A percentile compares a stretch with the other conserved stretches of the same genome.
Conservation (phyloP, 1,140 invertebrate species). For the Lucilia cuprina region DNA sequence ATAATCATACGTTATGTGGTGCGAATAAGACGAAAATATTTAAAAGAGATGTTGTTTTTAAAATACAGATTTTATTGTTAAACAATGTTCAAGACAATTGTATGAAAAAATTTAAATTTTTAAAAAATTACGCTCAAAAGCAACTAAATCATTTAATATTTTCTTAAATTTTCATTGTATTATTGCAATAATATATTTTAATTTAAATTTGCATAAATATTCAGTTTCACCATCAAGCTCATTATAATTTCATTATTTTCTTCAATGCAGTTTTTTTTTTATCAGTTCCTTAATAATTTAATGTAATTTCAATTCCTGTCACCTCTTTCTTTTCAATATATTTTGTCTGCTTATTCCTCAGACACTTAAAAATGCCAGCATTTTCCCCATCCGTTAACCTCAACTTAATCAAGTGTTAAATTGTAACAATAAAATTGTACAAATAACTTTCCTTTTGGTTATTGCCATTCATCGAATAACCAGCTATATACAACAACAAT, state of each 20-base stretch:
- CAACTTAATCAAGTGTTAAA: conserved; percentile 17
- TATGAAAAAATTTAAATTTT: no score
- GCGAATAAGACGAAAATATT: no score
- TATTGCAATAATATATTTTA: no score
- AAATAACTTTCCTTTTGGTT: neutral
- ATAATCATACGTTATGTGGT: no score
- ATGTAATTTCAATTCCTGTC: neutral
- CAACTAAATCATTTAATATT: no score
- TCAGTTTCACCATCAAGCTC: neutral
- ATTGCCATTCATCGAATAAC: neutral
- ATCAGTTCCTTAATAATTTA: neutral
- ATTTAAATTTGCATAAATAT: no score
- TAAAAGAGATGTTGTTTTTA: no score
- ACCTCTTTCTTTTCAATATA: no score
- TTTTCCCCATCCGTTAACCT: neutral
- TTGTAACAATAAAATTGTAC: conserved; percentile 12
- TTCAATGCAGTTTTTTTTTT: neutral
- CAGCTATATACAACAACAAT: neutral
- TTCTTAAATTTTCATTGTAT: no score
- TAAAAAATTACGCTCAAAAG: no score
- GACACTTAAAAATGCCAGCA: neutral
- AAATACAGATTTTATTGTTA: no score
- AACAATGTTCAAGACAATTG: no score
- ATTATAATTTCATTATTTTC: neutral
- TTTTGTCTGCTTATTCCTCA: neutral